Evolutionary conservation across 2,888 invertebrate genomes (phyloP).

Genomic region (Drosophila niveifrons): DNA sequence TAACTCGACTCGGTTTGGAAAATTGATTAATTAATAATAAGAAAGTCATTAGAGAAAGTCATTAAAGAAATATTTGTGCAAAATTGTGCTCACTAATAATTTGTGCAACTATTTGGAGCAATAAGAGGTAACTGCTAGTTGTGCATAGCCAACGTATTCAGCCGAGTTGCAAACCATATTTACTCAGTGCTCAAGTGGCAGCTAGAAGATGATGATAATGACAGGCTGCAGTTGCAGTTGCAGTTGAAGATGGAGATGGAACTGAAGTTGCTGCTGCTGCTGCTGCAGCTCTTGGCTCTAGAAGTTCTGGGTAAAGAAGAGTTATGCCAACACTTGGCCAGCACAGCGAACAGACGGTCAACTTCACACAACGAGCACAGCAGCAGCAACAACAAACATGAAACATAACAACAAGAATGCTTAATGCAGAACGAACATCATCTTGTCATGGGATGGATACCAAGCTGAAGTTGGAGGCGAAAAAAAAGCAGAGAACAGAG

Average conservation of each 20-base stretch:
- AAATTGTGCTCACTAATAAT: no score
- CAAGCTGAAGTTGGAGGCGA: background rate
- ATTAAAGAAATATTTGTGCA: no score
- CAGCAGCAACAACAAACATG: background rate
- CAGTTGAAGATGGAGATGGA: background rate
- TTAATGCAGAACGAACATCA: slow-evolving; percentile 42
- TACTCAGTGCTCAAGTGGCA: slow-evolving; percentile 22
- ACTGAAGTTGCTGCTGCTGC: no score
- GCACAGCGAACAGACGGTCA: slow-evolving; percentile 34
- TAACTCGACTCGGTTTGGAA: background rate
- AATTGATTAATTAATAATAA: background rate
- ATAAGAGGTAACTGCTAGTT: slow-evolving; percentile 7
- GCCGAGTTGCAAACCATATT: slow-evolving; percentile 16
- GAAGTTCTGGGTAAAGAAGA: slow-evolving; percentile 37
- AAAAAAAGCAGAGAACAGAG: slow-evolving; percentile 35
- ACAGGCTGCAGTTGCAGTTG: background rate
- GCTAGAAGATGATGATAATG: slow-evolving; percentile 10
- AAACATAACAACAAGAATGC: slow-evolving; percentile 1
- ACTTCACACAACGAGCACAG: slow-evolving; percentile 16
- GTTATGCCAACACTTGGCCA: slow-evolving; percentile 62
- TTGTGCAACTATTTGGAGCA: background rate
- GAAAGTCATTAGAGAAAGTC: no score
- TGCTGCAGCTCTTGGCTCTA: no score
- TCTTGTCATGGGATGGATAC: background rate
- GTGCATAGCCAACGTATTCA: background rate